phyloP scores from a whole-genome alignment of 2,797 vertebrate genomes.

The Phyllotis vaccarum region DNA sequence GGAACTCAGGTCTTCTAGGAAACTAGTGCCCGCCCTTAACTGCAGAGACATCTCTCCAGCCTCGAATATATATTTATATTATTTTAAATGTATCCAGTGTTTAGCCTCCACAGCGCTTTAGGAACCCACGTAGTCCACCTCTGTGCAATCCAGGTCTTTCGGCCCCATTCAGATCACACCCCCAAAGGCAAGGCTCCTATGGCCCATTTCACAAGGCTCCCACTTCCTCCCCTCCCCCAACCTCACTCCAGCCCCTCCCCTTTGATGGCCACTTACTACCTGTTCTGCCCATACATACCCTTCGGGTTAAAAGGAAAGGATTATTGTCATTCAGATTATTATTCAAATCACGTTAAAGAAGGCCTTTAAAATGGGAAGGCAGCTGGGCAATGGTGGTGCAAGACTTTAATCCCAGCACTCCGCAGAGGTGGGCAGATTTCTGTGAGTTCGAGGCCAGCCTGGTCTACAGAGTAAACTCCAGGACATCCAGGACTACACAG shows the following conservation, averaged over 20 bases:
- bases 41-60: neutral
- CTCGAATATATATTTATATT: neutral
- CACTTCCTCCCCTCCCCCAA: neutral
- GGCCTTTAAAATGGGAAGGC: neutral
- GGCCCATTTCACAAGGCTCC: neutral
- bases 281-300: neutral
- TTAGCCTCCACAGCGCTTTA: neutral
- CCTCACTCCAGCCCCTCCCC: neutral
- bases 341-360: slow-evolving; percentile 29
- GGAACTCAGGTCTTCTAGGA: neutral
- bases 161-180: neutral
- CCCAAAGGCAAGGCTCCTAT: too few relatives aligned
- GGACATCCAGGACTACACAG: neutral
- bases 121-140: neutral
- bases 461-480: neutral
- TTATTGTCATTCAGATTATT: neutral
- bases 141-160: neutral
- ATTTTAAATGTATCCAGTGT: neutral
- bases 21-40: neutral
- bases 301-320: neutral
- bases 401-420: neutral
- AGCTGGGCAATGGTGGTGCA: neutral
- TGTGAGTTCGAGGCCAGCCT: neutral
- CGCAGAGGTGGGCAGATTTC: neutral
- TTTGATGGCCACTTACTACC: neutral